phyloP scores from a whole-genome alignment of 2,797 vertebrate species.

The Trichosurus vulpecula region DNA sequence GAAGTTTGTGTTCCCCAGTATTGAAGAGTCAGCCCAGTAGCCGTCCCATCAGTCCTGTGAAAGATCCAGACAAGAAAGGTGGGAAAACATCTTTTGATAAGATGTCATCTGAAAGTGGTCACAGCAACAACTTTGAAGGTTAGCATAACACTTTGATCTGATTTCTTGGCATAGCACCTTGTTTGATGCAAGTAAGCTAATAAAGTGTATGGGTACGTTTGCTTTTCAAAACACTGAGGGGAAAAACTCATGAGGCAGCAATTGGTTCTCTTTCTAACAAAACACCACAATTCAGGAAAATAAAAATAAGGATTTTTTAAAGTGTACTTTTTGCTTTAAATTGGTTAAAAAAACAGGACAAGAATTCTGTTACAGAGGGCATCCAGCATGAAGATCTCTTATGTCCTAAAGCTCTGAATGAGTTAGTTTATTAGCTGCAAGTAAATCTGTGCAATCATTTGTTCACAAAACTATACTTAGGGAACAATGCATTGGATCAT shows the following conservation, averaged over 20 bases:
- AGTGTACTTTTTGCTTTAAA: slow-evolving; percentile 15
- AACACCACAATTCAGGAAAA: slow-evolving; percentile 28
- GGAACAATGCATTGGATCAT: slow-evolving; percentile 29
- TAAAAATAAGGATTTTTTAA: not conserved
- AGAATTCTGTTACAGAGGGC: not conserved
- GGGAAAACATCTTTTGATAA: slow-evolving; percentile 83
- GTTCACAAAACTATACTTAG: slow-evolving; percentile 43
- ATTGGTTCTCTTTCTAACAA: slow-evolving; percentile 16
- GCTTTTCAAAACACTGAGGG: slow-evolving; percentile 51
- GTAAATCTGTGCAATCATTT: slow-evolving; percentile 31
- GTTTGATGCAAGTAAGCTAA: not conserved
- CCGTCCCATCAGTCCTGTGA: slow-evolving; percentile 67
- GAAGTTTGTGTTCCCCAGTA: slow-evolving; percentile 79
- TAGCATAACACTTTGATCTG: slow-evolving; percentile 67
- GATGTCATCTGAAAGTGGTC: slow-evolving; percentile 81
- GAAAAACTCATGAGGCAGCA: slow-evolving; percentile 22
- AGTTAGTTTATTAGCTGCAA: slow-evolving; percentile 10
- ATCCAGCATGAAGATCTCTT: not conserved
- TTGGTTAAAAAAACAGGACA: not conserved
- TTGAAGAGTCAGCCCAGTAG: slow-evolving; percentile 78
- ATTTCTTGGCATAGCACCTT: slow-evolving; percentile 46
- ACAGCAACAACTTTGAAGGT: slow-evolving; percentile 82
- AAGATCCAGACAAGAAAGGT: slow-evolving; percentile 80
- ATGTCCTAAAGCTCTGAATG: not conserved
- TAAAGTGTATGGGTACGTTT: slow-evolving; percentile 23